phyloP scores from a whole-genome alignment of 2,888 invertebrate genomes.

The Synergus gifuensis region DNA sequence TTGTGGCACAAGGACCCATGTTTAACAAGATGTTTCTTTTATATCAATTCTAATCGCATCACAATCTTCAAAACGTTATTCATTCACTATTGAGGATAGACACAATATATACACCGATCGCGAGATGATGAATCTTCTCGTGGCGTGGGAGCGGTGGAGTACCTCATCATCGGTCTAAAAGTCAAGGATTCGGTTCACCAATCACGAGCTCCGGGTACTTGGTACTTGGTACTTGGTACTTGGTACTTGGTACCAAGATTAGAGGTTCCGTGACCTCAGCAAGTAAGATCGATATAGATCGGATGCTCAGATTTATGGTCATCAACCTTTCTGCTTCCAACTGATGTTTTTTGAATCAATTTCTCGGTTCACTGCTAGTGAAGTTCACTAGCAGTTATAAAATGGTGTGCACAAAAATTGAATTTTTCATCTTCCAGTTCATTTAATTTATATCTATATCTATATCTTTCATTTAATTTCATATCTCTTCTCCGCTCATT shows the following conservation, averaged over 20 bases:
- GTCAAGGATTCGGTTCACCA: conserved; percentile 68
- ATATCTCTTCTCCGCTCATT: neutral
- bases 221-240: no score
- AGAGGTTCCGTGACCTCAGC: conserved; percentile 16
- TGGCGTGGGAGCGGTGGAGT: conserved; percentile 63
- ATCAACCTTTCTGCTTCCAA: conserved; percentile 14
- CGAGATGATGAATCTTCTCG: conserved; percentile 32
- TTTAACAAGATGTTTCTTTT: conserved; percentile 34
- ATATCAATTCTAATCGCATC: conserved; percentile 36
- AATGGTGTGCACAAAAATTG: no score
- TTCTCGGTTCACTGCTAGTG: no score
- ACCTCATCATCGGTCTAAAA: conserved; percentile 62
- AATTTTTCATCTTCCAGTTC: no score
- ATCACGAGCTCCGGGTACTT: conserved; percentile 31
- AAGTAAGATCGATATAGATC: conserved; percentile 1
- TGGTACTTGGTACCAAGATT: conserved; percentile 8
- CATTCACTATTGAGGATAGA: conserved; percentile 15
- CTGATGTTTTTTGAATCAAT: neutral
- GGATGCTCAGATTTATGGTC: neutral
- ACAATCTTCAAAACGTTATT: conserved; percentile 36
- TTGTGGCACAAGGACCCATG: conserved; percentile 34
- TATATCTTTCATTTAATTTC: no score
- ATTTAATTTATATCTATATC: no score
- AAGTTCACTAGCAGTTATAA: no score
- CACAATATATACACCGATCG: conserved; percentile 9